A percentile compares a stretch with the other conserved stretches of the same genome.
Conservation (phyloP, 2,888 invertebrate species). For the Bembecia ichneumoniformis region DNA sequence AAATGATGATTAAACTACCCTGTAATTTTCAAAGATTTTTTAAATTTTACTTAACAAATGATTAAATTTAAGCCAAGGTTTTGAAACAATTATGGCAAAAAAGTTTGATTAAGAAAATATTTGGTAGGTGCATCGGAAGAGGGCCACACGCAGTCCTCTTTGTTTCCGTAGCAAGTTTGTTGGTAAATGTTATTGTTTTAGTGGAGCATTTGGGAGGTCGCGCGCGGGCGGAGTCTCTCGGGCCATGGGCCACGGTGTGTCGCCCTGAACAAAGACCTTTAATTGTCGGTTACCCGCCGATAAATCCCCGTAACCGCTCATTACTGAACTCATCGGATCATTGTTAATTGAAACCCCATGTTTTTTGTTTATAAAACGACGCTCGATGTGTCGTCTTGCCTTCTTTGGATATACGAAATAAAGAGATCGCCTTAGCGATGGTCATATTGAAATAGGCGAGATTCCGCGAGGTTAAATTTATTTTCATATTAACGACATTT, state of each 20-base stretch:
- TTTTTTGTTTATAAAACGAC: conserved; percentile 27
- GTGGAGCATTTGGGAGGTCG: background rate
- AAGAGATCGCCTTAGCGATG: too few species aligned
- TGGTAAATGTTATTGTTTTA: background rate
- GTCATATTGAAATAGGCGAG: too few species aligned
- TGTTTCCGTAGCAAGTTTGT: background rate
- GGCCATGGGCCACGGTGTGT: conserved; percentile 20
- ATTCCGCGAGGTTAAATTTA: too few species aligned
- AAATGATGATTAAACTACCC: too few species aligned
- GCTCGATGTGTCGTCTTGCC: conserved; percentile 1
- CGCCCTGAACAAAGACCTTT: conserved; percentile 57
- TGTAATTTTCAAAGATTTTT: too few species aligned
- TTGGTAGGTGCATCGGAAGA: too few species aligned
- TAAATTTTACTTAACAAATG: too few species aligned
- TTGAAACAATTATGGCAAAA: too few species aligned
- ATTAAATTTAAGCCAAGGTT: too few species aligned
- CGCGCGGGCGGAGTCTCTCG: conserved; percentile 18
- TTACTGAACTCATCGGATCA: conserved; percentile 58
- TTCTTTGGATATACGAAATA: background rate
- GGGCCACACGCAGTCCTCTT: background rate
- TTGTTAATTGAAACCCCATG: conserved; percentile 62
- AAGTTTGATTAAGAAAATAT: too few species aligned
- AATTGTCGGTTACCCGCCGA: conserved; percentile 61
- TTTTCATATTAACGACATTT: too few species aligned
- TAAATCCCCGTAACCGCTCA: conserved; percentile 63